Evolutionary conservation across 2,113 vertebrate species (phyloP).

Genomic region (Dicaeum eximium): DNA sequence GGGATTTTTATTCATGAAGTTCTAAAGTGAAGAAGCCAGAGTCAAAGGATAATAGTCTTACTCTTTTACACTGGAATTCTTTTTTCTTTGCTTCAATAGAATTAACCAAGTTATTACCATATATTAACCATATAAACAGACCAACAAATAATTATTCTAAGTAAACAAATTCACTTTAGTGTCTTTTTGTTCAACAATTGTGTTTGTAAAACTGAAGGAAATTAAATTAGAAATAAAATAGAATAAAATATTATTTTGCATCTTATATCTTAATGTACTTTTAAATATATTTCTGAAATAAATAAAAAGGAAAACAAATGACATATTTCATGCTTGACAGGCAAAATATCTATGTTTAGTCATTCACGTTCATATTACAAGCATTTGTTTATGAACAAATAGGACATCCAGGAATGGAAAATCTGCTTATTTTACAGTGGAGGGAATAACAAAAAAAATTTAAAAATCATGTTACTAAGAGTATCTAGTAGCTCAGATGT

Average conservation of each 20-base stretch:
- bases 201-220: not conserved
- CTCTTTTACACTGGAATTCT: not conserved
- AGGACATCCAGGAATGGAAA: not conserved
- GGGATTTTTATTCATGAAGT: not conserved
- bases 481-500: not conserved
- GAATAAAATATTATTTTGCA: not conserved
- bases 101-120: too few relatives aligned
- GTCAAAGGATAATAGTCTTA: not conserved
- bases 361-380: fast-evolving
- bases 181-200: not conserved
- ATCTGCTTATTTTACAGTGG: not conserved
- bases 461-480: not conserved
- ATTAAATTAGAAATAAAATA: not conserved
- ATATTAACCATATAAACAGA: not conserved
- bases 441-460: fast-evolving
- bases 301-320: not conserved
- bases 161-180: not conserved
- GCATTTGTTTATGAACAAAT: not conserved
- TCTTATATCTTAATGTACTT: not conserved
- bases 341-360: not conserved
- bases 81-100: not conserved
- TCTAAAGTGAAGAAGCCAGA: not conserved
- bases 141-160: not conserved
- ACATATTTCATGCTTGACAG: not conserved
- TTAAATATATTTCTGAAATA: not conserved